These are phyloP conservation scores for Epirrita christyi DNA, from an alignment of 2,888 invertebrate species.

Conservation along the genomic window DNA sequence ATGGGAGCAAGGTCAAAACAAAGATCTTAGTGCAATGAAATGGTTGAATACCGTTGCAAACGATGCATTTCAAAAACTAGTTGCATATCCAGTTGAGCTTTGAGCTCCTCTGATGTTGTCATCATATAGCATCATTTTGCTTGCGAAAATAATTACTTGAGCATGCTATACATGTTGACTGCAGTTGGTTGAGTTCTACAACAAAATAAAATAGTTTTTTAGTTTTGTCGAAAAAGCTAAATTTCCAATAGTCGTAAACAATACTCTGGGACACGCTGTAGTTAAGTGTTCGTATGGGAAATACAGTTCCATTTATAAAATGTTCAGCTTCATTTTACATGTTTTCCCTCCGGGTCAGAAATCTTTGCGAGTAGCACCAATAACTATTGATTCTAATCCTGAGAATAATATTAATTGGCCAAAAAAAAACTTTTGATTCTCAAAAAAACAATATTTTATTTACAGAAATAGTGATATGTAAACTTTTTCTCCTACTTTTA, in stretches of 20 bases:
- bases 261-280: too few relatives aligned
- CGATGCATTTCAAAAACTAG: slow-evolving; percentile 21
- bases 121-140: background rate
- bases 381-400: background rate
- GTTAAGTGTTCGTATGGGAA: background rate
- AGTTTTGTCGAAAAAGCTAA: too few relatives aligned
- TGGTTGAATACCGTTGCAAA: slow-evolving; percentile 30
- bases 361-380: too few relatives aligned
- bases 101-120: background rate
- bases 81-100: slow-evolving; percentile 5
- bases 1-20: slow-evolving; percentile 39
- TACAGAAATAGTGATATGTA: too few relatives aligned
- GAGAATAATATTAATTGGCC: background rate
- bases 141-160: background rate
- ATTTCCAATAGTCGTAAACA: too few relatives aligned
- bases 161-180: background rate
- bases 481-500: too few relatives aligned
- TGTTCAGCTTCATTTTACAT: background rate
- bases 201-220: too few relatives aligned
- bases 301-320: background rate
- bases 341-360: too few relatives aligned
- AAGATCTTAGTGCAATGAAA: slow-evolving; percentile 41
- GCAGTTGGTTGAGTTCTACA: background rate
- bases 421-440: background rate
- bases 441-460: too few relatives aligned